Evolutionary conservation across 1,140 invertebrate genomes (phyloP), one percentile per base, ranked within the genome.

Genomic region (Scaptodrosophila lebanonensis): DNA sequence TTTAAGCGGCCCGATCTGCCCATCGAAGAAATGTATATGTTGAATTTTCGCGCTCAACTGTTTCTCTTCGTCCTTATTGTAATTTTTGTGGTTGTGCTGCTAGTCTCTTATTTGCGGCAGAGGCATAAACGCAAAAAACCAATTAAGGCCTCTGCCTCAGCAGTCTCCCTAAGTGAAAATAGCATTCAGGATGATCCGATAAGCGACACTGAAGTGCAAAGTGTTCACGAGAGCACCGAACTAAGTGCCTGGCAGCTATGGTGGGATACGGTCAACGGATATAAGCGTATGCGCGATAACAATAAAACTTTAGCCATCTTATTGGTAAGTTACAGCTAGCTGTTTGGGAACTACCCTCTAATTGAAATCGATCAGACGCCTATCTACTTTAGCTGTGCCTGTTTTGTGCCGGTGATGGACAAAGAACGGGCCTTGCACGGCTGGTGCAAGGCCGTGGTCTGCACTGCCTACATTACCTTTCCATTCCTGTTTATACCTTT

Each of bases 401-500:
- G 47, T 17, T 9, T 40, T 0, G 29, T 54, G 8, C 40, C 50
- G 0, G 58, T 61, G 0, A 42, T 42, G 0, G 20, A 47, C 5
- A 33, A 33, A 7, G 2, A 35, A 0, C 42, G 43, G 0, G 47
- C 40, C 0, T 33, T 61, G 29, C 9, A 4, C 1, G 58, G 58
- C 11, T 61, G 58, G 58, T 61, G 58, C 18, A 61, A 61, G 20
- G n/a, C 11, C 3, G 20, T 54, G 1, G 51, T 13, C n/a, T 40
- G 33, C 12, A 1, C 54, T 0, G 43, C 48, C 9, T 29, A 70
- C 0, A 0, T 66, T 0, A 0, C 30, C 1, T 30, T 58, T 5
- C 71, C 72, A 0, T 15, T 76, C 12, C 0, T 61, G 0, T 30
- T 17, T 6, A 22, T 75, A 1, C 30, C 16, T 0, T 8, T 52